Conservation (phyloP, 2,888 invertebrate species). For the Diaprepes abbreviatus region DNA sequence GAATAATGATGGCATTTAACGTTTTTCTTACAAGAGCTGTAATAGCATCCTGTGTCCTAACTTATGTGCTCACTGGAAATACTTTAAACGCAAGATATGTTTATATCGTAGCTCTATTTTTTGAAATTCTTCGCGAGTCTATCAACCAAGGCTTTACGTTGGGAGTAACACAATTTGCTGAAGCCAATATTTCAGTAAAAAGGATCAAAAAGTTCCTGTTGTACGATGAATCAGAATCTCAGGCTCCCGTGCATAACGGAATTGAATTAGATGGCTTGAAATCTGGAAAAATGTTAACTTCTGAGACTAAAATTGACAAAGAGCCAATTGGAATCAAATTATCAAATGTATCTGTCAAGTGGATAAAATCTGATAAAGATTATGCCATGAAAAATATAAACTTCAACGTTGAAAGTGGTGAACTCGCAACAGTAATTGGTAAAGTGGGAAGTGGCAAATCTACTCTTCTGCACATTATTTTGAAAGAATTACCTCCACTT, state of each 20-base stretch:
- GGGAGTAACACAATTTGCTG: slow-evolving; percentile 77
- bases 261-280: background rate
- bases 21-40: slow-evolving; percentile 88
- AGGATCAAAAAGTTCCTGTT: slow-evolving; percentile 72
- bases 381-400: slow-evolving; percentile 73
- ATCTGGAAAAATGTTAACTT: background rate
- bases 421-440: slow-evolving; percentile 70
- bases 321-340: slow-evolving; percentile 14
- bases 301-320: background rate
- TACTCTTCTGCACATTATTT: slow-evolving; percentile 69
- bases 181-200: slow-evolving; percentile 64
- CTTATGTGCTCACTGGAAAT: slow-evolving; percentile 78
- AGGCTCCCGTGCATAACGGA: background rate
- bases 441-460: slow-evolving; percentile 76
- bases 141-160: slow-evolving; percentile 75
- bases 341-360: slow-evolving; percentile 66
- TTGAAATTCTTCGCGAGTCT: slow-evolving; percentile 77
- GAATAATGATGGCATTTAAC: slow-evolving; percentile 74
- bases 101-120: slow-evolving; percentile 82
- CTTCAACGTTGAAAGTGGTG: slow-evolving; percentile 70
- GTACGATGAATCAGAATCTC: slow-evolving; percentile 55
- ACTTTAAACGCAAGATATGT: slow-evolving; percentile 73
- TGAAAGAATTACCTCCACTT: slow-evolving; percentile 80
- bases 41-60: slow-evolving; percentile 82
- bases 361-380: slow-evolving; percentile 65